Evolutionary conservation across 2,797 vertebrate species (phyloP).

Genomic region (Ispidina picta): DNA sequence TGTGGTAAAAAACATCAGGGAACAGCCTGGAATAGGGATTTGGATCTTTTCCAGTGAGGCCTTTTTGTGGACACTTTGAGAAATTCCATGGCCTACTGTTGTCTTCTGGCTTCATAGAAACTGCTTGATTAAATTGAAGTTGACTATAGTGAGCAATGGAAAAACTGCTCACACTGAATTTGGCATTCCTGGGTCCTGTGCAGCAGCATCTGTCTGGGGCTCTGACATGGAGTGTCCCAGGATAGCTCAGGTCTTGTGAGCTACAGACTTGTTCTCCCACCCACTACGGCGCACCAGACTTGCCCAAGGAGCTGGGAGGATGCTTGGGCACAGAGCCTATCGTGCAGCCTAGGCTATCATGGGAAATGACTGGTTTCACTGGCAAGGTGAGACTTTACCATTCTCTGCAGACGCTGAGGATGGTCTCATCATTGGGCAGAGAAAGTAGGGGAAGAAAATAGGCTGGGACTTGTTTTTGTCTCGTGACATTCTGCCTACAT

Average conservation of each 20-base stretch:
- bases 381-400: background rate
- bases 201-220: background rate
- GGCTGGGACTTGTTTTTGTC: background rate
- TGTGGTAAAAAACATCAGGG: background rate
- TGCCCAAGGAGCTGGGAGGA: background rate
- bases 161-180: background rate
- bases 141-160: background rate
- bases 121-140: background rate
- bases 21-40: background rate
- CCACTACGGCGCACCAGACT: background rate
- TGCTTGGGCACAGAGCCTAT: background rate
- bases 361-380: background rate
- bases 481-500: background rate
- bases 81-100: background rate
- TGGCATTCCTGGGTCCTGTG: background rate
- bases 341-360: rapidly evolving
- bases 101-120: background rate
- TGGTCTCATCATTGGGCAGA: background rate
- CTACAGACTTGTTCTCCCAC: background rate
- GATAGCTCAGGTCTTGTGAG: background rate
- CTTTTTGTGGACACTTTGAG: background rate
- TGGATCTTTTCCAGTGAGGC: background rate
- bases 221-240: background rate
- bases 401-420: background rate
- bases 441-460: background rate